These are phyloP conservation scores for Monodelphis domestica DNA, from an alignment of 2,797 vertebrate species.

Conservation along the genomic window DNA sequence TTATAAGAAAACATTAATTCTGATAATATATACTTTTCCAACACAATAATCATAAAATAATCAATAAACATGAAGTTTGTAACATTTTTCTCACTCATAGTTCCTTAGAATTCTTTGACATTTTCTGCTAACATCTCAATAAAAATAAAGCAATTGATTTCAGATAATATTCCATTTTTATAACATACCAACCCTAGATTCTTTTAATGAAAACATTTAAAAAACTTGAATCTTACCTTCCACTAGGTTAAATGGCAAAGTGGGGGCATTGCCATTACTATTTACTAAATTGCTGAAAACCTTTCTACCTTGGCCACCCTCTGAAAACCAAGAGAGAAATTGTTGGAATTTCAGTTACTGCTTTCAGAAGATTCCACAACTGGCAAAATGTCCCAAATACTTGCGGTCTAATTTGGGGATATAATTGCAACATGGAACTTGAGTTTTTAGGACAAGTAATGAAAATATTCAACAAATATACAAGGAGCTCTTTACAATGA, in stretches of 20 bases:
- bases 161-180: background rate
- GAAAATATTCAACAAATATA: too few species aligned
- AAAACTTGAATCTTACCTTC: background rate
- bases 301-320: background rate
- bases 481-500: too few species aligned
- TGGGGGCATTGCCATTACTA: background rate
- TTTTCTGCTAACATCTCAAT: background rate
- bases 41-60: too few species aligned
- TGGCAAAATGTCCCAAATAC: background rate
- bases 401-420: too few species aligned
- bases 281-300: background rate
- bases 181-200: background rate
- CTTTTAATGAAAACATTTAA: background rate
- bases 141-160: background rate
- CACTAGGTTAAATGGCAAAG: background rate
- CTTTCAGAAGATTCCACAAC: background rate
- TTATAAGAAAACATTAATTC: background rate
- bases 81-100: background rate
- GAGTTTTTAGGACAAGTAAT: background rate
- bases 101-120: background rate
- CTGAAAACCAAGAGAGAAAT: background rate
- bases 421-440: background rate
- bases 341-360: background rate
- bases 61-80: background rate
- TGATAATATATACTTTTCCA: too few species aligned